phyloP scores from a whole-genome alignment of 2,888 invertebrate species.

The Pristionchus arcanus region DNA sequence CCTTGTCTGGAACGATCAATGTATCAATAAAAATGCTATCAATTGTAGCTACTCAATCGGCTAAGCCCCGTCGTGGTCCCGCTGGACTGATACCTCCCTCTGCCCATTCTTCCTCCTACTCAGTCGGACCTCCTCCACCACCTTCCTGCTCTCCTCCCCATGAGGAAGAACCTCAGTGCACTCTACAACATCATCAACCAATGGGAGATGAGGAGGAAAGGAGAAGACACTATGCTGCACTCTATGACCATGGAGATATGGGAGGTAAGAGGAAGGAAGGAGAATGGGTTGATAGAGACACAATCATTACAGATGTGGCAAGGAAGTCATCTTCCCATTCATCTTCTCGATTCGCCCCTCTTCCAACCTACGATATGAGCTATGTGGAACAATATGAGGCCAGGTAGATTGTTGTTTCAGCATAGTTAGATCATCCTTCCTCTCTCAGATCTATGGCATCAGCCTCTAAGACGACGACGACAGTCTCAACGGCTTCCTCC shows the following conservation, averaged over 20 bases:
- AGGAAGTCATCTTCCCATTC: slow-evolving; percentile 12
- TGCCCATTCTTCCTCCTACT: neutral
- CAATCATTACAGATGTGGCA: neutral
- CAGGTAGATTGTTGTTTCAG: neutral
- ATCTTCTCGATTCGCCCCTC: slow-evolving; percentile 28
- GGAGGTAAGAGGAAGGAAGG: neutral
- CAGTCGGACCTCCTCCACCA: neutral
- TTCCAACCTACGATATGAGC: slow-evolving; percentile 45
- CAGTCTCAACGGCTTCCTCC: neutral
- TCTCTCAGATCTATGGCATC: slow-evolving; percentile 23
- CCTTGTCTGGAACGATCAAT: neutral
- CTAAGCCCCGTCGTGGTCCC: neutral
- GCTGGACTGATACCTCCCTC: neutral
- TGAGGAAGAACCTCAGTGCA: neutral
- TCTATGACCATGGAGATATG: slow-evolving; percentile 23
- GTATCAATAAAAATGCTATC: neutral
- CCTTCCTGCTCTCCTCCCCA: slow-evolving; percentile 19
- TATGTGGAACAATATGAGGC: slow-evolving; percentile 33
- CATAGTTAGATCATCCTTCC: neutral
- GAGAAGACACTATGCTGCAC: neutral
- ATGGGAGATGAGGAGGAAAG: slow-evolving; percentile 19
- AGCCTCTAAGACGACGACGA: slow-evolving; percentile 2
- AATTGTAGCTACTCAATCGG: neutral
- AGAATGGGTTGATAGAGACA: neutral
- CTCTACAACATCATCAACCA: neutral